A percentile compares a stretch with the other conserved stretches of the same genome.
Conservation (phyloP, 2,888 invertebrate genomes). For the Parnassius orleans region DNA sequence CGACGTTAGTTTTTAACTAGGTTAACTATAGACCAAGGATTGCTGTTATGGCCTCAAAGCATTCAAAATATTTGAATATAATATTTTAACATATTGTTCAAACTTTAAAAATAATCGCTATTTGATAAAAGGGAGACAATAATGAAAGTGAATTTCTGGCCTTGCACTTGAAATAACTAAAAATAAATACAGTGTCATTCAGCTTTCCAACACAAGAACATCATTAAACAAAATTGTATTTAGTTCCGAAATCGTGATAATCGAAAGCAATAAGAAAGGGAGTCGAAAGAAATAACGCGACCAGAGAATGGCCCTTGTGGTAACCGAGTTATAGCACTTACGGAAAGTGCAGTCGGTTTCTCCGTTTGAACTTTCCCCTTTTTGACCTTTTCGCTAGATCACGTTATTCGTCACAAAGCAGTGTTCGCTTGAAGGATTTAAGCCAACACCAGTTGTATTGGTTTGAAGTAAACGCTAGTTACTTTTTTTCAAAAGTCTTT, state of each 20-base stretch:
- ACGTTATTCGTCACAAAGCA: slow-evolving; percentile 19
- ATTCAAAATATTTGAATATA: no score
- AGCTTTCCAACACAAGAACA: not conserved
- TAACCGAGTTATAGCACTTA: slow-evolving; percentile 16
- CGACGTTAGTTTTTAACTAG: no score
- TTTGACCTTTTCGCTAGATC: slow-evolving; percentile 21
- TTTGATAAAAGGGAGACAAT: not conserved
- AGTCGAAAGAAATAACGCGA: slow-evolving; percentile 11
- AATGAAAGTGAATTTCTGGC: not conserved
- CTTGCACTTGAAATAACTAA: slow-evolving; percentile 1
- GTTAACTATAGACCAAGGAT: no score
- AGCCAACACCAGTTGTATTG: not conserved
- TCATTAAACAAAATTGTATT: not conserved
- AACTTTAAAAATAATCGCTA: no score
- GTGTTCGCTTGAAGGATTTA: slow-evolving; percentile 12
- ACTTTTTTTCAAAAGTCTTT: no score
- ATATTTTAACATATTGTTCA: no score
- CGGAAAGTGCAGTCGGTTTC: slow-evolving; percentile 18
- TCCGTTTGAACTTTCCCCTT: slow-evolving; percentile 24
- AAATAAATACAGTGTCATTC: not conserved
- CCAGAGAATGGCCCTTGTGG: slow-evolving; percentile 20
- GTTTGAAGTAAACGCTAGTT: not conserved
- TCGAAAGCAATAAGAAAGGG: slow-evolving; percentile 12
- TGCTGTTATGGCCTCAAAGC: no score
- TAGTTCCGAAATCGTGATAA: slow-evolving; percentile 9